phyloP scores from a whole-genome alignment of 2,888 invertebrate species.

The Danaus chrysippus region DNA sequence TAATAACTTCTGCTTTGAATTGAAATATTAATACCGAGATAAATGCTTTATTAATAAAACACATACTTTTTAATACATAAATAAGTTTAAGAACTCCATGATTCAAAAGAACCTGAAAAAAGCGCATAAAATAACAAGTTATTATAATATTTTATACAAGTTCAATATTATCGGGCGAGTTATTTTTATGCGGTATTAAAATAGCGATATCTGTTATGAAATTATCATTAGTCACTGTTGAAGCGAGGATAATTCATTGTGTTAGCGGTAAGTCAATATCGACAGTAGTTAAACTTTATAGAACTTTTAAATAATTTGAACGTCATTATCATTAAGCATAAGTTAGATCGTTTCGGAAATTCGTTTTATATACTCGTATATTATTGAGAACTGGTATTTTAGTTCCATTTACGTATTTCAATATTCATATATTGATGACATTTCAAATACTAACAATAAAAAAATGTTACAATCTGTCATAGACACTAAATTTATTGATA shows the following conservation, averaged over 20 bases:
- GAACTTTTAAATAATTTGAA: slow-evolving; percentile 67
- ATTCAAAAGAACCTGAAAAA: background rate
- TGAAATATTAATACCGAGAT: no score
- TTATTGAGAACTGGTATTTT: no score
- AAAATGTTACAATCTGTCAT: no score
- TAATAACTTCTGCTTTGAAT: no score
- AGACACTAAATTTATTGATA: no score
- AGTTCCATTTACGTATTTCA: no score
- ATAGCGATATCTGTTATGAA: slow-evolving; percentile 56
- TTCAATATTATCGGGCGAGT: slow-evolving; percentile 31
- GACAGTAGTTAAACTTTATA: slow-evolving; percentile 66
- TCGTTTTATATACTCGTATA: background rate
- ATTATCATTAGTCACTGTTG: slow-evolving; percentile 54
- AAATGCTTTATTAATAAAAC: no score
- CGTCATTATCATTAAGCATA: slow-evolving; percentile 45
- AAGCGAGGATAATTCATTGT: slow-evolving; percentile 46
- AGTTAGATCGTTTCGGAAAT: background rate
- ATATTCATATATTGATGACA: no score
- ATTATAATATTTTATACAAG: slow-evolving; percentile 2
- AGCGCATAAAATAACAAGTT: background rate
- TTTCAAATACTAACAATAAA: no score
- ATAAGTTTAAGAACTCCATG: background rate
- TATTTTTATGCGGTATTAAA: slow-evolving; percentile 39
- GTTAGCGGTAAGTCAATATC: slow-evolving; percentile 64
- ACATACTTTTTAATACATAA: background rate